Evolutionary conservation across 64 coral and sea anemone species (phyloP).

Genomic region (Pocillopora damicornis): DNA sequence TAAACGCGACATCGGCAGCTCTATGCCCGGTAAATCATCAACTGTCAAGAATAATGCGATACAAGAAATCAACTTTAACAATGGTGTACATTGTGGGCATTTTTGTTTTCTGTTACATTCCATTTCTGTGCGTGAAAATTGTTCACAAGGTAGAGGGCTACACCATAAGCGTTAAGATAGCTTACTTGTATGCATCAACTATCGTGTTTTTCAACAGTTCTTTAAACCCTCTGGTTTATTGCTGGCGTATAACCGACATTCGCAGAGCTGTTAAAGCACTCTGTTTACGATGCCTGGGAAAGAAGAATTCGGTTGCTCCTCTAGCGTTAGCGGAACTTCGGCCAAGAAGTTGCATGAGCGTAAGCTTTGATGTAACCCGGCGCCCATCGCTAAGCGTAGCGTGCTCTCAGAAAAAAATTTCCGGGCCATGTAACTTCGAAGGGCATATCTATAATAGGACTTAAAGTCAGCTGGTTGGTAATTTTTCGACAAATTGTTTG

Average conservation of each 20-base stretch:
- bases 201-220: slow-evolving; percentile 45
- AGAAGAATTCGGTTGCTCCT: not conserved
- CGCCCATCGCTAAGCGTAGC: too few species aligned
- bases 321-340: not conserved
- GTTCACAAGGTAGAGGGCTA: not conserved
- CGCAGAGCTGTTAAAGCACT: slow-evolving; percentile 28
- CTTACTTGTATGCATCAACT: slow-evolving; percentile 24
- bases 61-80: slow-evolving; percentile 63
- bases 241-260: slow-evolving; percentile 54
- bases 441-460: too few species aligned
- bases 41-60: not conserved
- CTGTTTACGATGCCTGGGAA: not conserved
- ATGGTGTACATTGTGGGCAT: slow-evolving; percentile 55
- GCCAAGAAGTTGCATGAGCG: not conserved
- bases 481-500: too few species aligned
- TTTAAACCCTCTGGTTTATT: slow-evolving; percentile 66
- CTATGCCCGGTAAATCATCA: not conserved
- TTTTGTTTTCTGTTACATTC: slow-evolving; percentile 55
- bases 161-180: slow-evolving; percentile 6
- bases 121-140: slow-evolving; percentile 48
- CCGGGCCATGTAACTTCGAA: too few species aligned
- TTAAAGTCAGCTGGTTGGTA: too few species aligned
- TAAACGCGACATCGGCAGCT: not conserved
- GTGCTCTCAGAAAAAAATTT: too few species aligned
- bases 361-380: too few species aligned